Base-by-base conservation (phyloP, 2,888 invertebrate species). In the Tridacna crocea region DNA sequence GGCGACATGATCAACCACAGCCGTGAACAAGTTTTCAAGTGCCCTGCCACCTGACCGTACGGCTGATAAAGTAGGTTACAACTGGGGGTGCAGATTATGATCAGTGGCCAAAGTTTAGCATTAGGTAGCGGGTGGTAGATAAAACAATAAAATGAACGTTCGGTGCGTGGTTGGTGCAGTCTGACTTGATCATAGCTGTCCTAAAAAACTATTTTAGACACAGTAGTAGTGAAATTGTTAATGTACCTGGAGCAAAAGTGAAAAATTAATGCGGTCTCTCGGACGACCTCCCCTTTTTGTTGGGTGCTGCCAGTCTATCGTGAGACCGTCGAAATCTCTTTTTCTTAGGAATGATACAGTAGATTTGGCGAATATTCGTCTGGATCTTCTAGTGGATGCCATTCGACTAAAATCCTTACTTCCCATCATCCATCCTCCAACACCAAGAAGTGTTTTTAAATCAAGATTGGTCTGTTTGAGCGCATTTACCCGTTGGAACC, bases 351-450 rank as follows among this genome's bases (percentile, higher is more conserved):
- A 87, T 19, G 80, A 79, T 0, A 76, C 75, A 22, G 80, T 58
- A 0, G 87, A 77, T 24, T 55, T 66, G 12, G 81, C 82, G 51
- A 87, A 87, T 46, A 77, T 51, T 11, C 76, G 27, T 17, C 87
- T 68, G 1, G 74, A 72, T 11, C 48, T 63, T 48, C 74, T 68
- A 10, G 81, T 70, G 8, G 81, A 47, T 4, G 87, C 80, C 72
- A 87, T 63, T 22, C 75, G 68, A 51, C 84, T 84, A 68, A 89
- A 89, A 55, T 85, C 96, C 51, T 96, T 96, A 0, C 96, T 96
- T 0, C 98, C 98, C 94, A 98, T 98, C 0, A 97, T 98, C 98
- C 98, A 98, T 0, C 98, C 98, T 19, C 98, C 98, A 78, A 98
- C 94, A 0, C 97, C 98, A 47, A 98, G 95, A 3, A 97, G 95